Base-by-base conservation (phyloP, 2,888 invertebrate species). In the Caenorhabditis angaria region DNA sequence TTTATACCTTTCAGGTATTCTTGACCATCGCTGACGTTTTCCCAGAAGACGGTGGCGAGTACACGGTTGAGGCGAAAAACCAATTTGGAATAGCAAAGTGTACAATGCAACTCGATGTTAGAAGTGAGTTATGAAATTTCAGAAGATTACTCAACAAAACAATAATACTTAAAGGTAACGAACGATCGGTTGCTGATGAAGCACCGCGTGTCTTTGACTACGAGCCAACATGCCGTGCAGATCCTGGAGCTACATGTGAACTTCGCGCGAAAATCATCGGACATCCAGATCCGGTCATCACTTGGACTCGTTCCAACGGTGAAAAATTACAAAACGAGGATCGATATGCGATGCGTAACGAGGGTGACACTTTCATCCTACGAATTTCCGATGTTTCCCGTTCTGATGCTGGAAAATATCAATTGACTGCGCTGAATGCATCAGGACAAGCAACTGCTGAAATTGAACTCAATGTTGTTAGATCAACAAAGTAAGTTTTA, bases 41-140 rank as follows among this genome's bases (percentile, higher is more conserved):
- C 79, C 87, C 87, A 12, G 86, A 86, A 70, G 87, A 87, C 74
- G 81, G 83, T 29, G 87, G 85, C 92, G 73, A 94, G 89, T 99
- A 82, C 60, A 69, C 64, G n/a, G 78, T 80, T 58, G 80, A 80
- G 67, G 77, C 78, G 55, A 80, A 77, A 32, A 80, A 80, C 56
- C 75, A 76, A 18, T 80, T 70, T 70, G 80, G 80, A 50, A 65
- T 67, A 55, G 77, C 80, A 32, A 69, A 69, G 20, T 79, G 79
- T 61, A 69, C 70, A 47, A 77, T 80, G 77, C 67, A 69, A 41
- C 64, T 82, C 51, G 80, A 80, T 47, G 76, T 82, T 25, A 69
- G 69, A 69, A 81, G 81, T 81, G 50, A 61, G 78, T 65, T 18
- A 25, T 32, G 58, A 20, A 4, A 24, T 4, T 55, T 22, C 1